Evolutionary conservation across 2,113 vertebrate species (phyloP), one percentile per base, ranked within the genome.

Genomic region (Chaetodon auriga): DNA sequence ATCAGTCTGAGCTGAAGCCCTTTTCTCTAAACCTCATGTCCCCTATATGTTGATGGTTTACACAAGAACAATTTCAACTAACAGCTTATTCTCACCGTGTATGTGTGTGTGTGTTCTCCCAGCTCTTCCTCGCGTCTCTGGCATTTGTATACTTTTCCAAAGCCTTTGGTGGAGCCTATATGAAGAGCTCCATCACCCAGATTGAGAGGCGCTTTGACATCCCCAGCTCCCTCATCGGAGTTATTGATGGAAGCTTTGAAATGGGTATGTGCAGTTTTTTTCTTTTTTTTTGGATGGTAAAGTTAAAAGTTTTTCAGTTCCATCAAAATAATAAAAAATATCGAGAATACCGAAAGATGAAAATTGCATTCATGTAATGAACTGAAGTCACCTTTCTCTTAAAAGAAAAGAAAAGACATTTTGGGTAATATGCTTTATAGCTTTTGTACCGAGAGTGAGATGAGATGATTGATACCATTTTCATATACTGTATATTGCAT

Each of bases 101-200:
- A 30, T 30, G 30, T 30, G 30, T 30, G 30, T 30, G 30, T 30
- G 13, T 80, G 45, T 41, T 81, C 82, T 83, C 65, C 14, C 90
- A 99, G 98, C 75, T 94, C n/a, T 99, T 99, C 91, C 90, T 99
- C 4, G 91, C 78, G 76, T 95, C 97, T 36, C 66, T 99, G 75
- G 92, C 96, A 0, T 94, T 97, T 82, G 94, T 92, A 64, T 97
- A 87, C 81, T 96, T 97, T 64, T 90, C 95, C 16, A 99, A 97
- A 94, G n/a, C 95, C 0, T 94, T 98, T 19, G 87, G 88, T 64
- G 97, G 93, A 15, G 54, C 94, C 0, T 94, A 96, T 21, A 96
- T 99, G 97, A 99, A 99, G 93, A 97, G 96, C 82, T 96, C 96
- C 49, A 92, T 98, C 89, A 98, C 96, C 0, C 98, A 99, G 75